These are phyloP conservation scores for Brachypodius melanocephalos DNA, from an alignment of 2,113 vertebrate species.

Conservation along the genomic window DNA sequence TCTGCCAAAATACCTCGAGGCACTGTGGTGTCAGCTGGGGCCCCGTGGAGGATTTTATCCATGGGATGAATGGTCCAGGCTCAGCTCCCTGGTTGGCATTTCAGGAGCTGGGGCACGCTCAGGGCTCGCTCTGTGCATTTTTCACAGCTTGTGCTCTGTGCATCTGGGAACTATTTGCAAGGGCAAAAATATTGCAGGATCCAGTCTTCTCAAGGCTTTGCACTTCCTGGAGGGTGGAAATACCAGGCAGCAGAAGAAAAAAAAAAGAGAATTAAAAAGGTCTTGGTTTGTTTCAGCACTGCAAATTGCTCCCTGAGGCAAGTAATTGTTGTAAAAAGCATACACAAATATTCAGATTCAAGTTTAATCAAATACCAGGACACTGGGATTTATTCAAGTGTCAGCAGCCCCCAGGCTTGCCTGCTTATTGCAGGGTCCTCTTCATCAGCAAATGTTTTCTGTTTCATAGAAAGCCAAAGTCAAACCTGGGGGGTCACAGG, in stretches of 20 bases:
- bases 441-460: constrained; percentile 14
- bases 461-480: not conserved
- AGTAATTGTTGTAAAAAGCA: constrained; percentile 18
- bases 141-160: not conserved
- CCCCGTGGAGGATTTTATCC: not conserved
- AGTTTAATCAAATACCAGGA: constrained; percentile 49
- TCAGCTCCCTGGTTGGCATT: not conserved
- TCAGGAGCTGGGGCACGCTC: not conserved
- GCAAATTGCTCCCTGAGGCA: constrained; percentile 48
- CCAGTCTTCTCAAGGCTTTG: constrained; percentile 8
- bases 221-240: constrained; percentile 11
- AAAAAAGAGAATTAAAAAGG: too few species aligned
- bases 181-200: constrained; percentile 17
- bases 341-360: constrained; percentile 38
- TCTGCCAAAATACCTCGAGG: not conserved
- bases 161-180: not conserved
- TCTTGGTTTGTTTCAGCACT: constrained; percentile 39
- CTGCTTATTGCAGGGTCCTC: constrained; percentile 6
- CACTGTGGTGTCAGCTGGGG: fast-evolving
- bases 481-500: not conserved
- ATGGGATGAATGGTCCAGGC: fast-evolving
- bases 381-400: constrained; percentile 37
- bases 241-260: not conserved
- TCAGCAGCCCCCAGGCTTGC: constrained; percentile 23
- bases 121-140: not conserved